A percentile compares a stretch with the other conserved stretches of the same genome.
phyloP scores from a whole-genome alignment of 1,140 invertebrate genomes.

The Euschistus heros region DNA sequence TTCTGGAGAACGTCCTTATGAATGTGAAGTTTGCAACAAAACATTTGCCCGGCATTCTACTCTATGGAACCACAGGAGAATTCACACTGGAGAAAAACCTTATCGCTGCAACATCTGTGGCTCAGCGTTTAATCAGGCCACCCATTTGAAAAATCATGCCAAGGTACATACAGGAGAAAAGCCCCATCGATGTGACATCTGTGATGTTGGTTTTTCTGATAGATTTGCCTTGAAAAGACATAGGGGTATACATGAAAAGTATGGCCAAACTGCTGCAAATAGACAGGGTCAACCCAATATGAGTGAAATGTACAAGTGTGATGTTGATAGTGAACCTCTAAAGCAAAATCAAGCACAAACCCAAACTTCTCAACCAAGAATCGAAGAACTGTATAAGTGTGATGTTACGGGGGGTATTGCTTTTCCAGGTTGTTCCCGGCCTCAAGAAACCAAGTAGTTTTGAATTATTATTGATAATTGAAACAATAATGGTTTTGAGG shows the following conservation, averaged over 20 bases:
- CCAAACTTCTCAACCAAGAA: constrained; percentile 16
- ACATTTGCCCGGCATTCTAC: constrained; percentile 77
- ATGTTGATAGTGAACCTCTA: constrained; percentile 17
- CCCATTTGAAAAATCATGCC: constrained; percentile 76
- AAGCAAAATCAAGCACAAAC: constrained; percentile 16
- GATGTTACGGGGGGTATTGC: constrained; percentile 29
- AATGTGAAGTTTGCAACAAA: constrained; percentile 84
- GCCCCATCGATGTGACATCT: constrained; percentile 57
- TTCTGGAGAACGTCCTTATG: constrained; percentile 79
- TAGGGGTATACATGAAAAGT: constrained; percentile 66
- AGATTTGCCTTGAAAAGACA: constrained; percentile 67
- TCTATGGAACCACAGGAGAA: constrained; percentile 82
- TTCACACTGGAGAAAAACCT: constrained; percentile 88
- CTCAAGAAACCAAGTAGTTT: constrained; percentile 22
- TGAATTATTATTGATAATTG: neutral
- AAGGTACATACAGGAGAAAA: constrained; percentile 44
- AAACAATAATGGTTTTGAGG: no score
- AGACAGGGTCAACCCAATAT: constrained; percentile 18
- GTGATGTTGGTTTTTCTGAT: constrained; percentile 75
- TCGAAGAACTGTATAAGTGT: constrained; percentile 30
- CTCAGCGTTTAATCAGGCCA: constrained; percentile 74
- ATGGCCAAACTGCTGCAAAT: constrained; percentile 45
- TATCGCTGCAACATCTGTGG: constrained; percentile 74
- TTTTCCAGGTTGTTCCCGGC: constrained; percentile 29
- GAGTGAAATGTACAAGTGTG: constrained; percentile 27